phyloP scores from a whole-genome alignment of 2,797 vertebrate species.

The Xenops minutus region DNA sequence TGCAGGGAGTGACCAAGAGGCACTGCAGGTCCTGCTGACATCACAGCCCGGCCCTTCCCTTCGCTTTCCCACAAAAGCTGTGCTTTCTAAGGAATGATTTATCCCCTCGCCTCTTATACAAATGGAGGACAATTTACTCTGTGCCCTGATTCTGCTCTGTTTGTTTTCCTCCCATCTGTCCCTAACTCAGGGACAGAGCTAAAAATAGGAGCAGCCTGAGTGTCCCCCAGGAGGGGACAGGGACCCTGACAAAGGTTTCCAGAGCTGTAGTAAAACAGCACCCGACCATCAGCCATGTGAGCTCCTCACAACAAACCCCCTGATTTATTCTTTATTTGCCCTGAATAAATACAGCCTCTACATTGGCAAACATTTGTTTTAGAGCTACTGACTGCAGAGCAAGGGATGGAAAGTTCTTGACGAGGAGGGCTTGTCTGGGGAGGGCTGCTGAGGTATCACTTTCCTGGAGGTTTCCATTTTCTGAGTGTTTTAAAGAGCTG shows the following conservation, averaged over 20 bases:
- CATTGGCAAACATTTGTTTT: conserved; percentile 51
- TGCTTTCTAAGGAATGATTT: background rate
- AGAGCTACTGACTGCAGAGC: background rate
- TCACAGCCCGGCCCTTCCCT: background rate
- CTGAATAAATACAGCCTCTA: background rate
- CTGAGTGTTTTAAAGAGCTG: background rate
- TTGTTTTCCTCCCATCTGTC: background rate
- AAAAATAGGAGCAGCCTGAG: background rate
- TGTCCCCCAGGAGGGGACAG: background rate
- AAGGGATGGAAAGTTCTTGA: background rate
- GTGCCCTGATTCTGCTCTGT: background rate
- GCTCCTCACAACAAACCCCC: background rate
- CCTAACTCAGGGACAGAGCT: background rate
- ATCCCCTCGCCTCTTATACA: background rate
- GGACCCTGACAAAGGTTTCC: background rate
- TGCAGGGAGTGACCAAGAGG: background rate
- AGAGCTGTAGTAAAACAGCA: background rate
- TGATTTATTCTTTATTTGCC: conserved; percentile 44
- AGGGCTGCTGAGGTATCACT: background rate
- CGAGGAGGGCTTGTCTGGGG: background rate
- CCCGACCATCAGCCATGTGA: background rate
- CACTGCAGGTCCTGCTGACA: background rate
- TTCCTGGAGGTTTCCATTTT: background rate
- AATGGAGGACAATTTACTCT: background rate
- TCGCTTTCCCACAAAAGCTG: background rate